Percentiles rank a stretch among this genome's conserved stretches.
Conservation (phyloP, 2,797 vertebrate genomes). For the Varecia variegata region DNA sequence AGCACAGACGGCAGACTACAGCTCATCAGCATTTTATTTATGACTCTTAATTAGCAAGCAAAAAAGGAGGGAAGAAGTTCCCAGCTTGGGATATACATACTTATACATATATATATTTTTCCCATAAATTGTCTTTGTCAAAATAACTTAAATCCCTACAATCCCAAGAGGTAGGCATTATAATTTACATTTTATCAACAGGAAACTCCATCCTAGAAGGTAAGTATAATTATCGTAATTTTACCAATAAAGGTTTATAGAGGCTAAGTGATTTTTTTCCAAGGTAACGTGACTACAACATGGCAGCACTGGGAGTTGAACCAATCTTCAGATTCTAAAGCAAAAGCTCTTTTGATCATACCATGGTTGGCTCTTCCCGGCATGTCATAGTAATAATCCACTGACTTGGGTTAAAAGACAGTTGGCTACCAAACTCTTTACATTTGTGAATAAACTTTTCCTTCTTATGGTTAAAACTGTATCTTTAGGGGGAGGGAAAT, state of each 20-base stretch:
- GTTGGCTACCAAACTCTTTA: neutral
- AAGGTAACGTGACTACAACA: neutral
- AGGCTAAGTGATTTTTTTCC: neutral
- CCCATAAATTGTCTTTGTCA: conserved; percentile 60
- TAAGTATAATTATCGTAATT: neutral
- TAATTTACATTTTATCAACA: neutral
- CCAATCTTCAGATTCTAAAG: neutral
- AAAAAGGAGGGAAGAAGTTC: conserved; percentile 66
- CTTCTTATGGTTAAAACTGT: neutral
- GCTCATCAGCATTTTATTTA: conserved; percentile 75
- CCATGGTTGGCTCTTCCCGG: neutral
- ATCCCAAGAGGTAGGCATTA: neutral
- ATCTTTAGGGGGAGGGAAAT: neutral
- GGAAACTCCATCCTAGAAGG: neutral
- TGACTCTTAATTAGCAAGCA: conserved; percentile 79
- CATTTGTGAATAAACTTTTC: neutral
- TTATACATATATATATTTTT: conserved; percentile 59
- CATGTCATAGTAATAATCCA: neutral
- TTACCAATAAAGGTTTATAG: conserved; percentile 1
- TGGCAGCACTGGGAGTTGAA: neutral
- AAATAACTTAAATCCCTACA: conserved; percentile 47
- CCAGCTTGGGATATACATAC: conserved; percentile 61
- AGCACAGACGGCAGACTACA: conserved; percentile 72
- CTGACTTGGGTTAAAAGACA: neutral
- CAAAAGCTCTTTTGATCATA: neutral